phyloP scores from a whole-genome alignment of 2,113 vertebrate species.

The Copsychus sechellarum region DNA sequence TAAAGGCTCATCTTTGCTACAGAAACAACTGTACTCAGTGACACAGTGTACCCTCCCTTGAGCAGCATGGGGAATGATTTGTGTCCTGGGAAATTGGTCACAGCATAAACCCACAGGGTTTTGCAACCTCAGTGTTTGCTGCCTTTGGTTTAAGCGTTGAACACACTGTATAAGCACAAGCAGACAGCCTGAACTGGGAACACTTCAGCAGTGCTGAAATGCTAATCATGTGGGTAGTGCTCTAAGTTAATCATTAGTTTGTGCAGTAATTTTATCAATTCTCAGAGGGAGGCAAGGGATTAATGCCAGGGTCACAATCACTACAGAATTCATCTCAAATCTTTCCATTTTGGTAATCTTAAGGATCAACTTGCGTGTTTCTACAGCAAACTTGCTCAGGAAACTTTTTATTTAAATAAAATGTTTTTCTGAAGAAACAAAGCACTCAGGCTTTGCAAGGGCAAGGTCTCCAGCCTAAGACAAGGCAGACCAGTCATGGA shows the following conservation, averaged over 20 bases:
- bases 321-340: not conserved
- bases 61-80: not conserved
- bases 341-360: not conserved
- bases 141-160: not conserved
- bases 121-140: not conserved
- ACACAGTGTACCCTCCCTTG: not conserved
- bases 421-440: not conserved
- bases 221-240: not conserved
- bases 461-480: not conserved
- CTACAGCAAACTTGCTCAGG: not conserved
- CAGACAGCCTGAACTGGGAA: not conserved
- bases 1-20: slow-evolving; percentile 1
- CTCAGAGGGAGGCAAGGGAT: not conserved
- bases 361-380: not conserved
- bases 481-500: not conserved
- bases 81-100: slow-evolving; percentile 24
- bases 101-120: not conserved
- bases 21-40: not conserved
- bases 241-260: not conserved
- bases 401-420: not conserved
- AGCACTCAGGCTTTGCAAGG: not conserved
- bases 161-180: slow-evolving; percentile 4
- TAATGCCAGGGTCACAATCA: not conserved
- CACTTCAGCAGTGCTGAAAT: not conserved
- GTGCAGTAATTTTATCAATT: not conserved